These are phyloP conservation scores for Gobio gobio DNA, from an alignment of 2,113 vertebrate species.

Conservation along the genomic window DNA sequence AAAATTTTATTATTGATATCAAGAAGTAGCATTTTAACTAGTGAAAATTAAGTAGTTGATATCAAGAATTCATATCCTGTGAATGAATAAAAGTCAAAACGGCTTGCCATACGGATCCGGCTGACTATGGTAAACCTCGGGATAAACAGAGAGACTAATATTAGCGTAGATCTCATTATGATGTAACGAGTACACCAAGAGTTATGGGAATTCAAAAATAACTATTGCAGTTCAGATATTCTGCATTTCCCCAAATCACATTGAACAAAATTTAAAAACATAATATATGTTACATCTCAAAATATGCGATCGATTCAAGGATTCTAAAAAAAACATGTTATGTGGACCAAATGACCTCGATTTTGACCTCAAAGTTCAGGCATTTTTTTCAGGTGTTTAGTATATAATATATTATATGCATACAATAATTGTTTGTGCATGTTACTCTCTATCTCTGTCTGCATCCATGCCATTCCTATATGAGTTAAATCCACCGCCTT, in stretches of 20 bases:
- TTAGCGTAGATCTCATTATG: too few species aligned
- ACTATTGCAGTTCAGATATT: neutral
- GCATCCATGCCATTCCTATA: neutral
- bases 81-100: too few species aligned
- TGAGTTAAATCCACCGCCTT: constrained; percentile 55
- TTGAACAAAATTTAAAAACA: neutral
- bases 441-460: constrained; percentile 22
- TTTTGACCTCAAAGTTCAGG: neutral
- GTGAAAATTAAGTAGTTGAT: too few species aligned
- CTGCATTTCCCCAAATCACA: neutral
- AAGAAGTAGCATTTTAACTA: too few species aligned
- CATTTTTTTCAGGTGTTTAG: too few species aligned
- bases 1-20: too few species aligned
- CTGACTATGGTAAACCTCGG: too few species aligned
- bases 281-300: neutral
- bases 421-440: constrained; percentile 39
- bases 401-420: neutral
- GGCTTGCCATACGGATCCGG: too few species aligned
- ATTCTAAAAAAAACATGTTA: neutral
- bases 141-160: too few species aligned
- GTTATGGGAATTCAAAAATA: too few species aligned
- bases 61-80: too few species aligned
- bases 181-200: too few species aligned
- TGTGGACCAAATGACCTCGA: neutral
- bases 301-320: neutral